Percentiles rank a stretch among this genome's conserved stretches.
Evolutionary conservation across 2,888 invertebrate genomes (phyloP).

Genomic region (Melanostoma mellinum): DNA sequence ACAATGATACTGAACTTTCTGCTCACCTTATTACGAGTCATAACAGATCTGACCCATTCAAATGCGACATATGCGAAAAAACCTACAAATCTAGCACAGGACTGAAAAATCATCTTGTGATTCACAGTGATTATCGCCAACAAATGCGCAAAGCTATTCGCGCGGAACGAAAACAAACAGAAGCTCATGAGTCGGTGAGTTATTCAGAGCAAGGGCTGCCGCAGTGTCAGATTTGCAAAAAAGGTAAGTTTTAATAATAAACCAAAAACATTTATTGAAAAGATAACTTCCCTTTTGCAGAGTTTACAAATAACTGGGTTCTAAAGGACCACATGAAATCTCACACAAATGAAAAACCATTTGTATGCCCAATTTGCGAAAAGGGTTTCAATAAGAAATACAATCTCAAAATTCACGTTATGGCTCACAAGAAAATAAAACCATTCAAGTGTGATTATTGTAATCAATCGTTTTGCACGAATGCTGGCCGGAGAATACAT

Average conservation of each 20-base stretch:
- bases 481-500: conserved; percentile 83
- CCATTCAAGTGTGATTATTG: conserved; percentile 82
- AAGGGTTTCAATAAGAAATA: conserved; percentile 85
- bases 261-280: not conserved
- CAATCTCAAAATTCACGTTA: conserved; percentile 84
- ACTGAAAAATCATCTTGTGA: conserved; percentile 11
- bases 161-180: not conserved
- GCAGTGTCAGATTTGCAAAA: conserved; percentile 25
- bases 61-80: conserved; percentile 16
- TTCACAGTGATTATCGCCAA: not conserved
- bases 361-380: conserved; percentile 83
- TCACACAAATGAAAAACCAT: conserved; percentile 85
- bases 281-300: not conserved
- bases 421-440: conserved; percentile 83
- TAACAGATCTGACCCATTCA: not conserved
- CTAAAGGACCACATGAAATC: conserved; percentile 84
- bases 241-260: not conserved
- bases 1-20: conserved; percentile 4
- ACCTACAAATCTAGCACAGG: conserved; percentile 20
- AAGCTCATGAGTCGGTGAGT: not conserved
- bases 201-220: not conserved
- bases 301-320: conserved; percentile 75
- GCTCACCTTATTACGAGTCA: conserved; percentile 3
- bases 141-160: not conserved
- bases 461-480: conserved; percentile 82